Base-by-base conservation (phyloP, 2,797 vertebrate genomes). In the Manis javanica region DNA sequence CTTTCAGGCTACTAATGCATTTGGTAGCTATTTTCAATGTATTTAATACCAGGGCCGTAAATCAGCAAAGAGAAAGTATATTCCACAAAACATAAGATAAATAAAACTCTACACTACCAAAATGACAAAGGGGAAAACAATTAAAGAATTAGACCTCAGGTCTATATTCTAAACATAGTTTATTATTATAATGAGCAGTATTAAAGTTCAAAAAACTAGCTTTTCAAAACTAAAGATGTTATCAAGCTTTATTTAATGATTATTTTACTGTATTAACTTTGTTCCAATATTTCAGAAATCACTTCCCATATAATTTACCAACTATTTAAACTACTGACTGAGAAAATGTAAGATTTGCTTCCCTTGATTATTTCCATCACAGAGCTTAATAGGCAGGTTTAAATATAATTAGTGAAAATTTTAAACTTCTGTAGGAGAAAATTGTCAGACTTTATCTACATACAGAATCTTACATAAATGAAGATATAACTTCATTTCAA, bases 271-370 rank as follows among this genome's bases (percentile, higher is more conserved):
- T 63, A 68, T 69, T 91, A 91, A 86, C 46, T 95, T 91, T 75
- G 12, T 53, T 46, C 55, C 84, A 93, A 46, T 81, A 84, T 84
- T 97, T 96, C 64, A 86, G 19, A 95, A 95, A 72, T 82, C 14
- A 90, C 57, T 91, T 93, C 42, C 37, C 31, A 87, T 8, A 66
- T 87, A 75, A 92, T 59, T 68, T 69, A 88, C 16, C 23, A 78
- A 59, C 12, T 79, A 71, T 82, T 93, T 81, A 82, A 34, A 92
- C 16, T 29, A 96, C 29, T 71, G 29, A 63, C 19, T 72, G 19
- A 94, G 42, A 71, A 85, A 63, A 69, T 42, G 0, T 79, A 79
- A 77, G 39, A 75, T 42, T 79, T 90, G 79, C 66, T 91, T 90
- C 53, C 51, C 24, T 96, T 82, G 7, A 85, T 91, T 88, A 86